Conservation (phyloP, 1,140 invertebrate genomes). For the Pseudobourletiella spinata region DNA sequence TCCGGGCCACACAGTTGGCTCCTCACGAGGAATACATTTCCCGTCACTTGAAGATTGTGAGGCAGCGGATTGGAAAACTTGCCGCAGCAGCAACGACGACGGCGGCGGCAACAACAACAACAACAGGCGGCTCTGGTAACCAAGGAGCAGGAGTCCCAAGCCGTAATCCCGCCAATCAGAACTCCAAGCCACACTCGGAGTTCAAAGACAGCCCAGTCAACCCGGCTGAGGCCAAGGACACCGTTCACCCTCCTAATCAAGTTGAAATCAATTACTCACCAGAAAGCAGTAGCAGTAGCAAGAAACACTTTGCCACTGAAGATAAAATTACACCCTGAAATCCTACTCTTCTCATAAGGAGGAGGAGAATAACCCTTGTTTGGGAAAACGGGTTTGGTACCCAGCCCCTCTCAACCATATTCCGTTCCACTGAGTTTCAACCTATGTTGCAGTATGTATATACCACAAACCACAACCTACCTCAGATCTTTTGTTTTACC, state of each 20-base stretch:
- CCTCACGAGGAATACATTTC: conserved; percentile 83
- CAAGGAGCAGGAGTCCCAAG: conserved; percentile 13
- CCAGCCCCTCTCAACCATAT: no score
- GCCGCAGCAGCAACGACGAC: no score
- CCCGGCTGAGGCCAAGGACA: not conserved
- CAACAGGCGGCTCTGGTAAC: not conserved
- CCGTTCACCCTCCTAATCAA: not conserved
- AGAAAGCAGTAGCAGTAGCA: conserved; percentile 19
- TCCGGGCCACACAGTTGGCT: conserved; percentile 65
- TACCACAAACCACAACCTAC: no score
- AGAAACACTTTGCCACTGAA: conserved; percentile 16
- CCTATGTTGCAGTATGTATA: no score
- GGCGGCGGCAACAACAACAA: no score
- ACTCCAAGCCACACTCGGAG: not conserved
- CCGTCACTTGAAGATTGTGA: conserved; percentile 75
- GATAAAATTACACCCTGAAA: conserved; percentile 12
- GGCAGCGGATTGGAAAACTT: conserved; percentile 53
- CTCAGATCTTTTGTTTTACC: no score
- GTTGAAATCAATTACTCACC: conserved; percentile 13
- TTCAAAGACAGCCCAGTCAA: not conserved
- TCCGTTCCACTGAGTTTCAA: no score
- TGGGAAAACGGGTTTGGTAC: no score
- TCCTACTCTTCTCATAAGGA: not conserved
- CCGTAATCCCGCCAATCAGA: conserved; percentile 13
- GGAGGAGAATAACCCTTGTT: no score